These are phyloP conservation scores for Micromesistius poutassou DNA, from an alignment of 2,797 vertebrate species.

Conservation along the genomic window DNA sequence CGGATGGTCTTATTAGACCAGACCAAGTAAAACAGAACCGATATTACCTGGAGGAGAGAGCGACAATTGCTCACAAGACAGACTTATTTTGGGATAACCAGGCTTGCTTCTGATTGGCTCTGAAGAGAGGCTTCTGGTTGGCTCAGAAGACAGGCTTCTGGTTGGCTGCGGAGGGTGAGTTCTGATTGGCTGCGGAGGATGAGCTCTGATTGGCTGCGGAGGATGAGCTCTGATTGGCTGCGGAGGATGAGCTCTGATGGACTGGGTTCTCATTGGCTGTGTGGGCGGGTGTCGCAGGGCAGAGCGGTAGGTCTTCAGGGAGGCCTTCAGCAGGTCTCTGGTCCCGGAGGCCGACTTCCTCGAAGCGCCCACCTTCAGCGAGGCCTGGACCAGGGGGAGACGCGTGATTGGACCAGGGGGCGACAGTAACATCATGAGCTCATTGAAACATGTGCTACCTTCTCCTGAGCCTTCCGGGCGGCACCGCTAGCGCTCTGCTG, in stretches of 20 bases:
- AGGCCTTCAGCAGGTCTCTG: constrained; percentile 42
- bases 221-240: constrained; percentile 22
- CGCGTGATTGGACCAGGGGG: constrained; percentile 16
- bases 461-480: not conserved
- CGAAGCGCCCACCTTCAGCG: constrained; percentile 45
- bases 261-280: constrained; percentile 15
- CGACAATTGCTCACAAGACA: constrained; percentile 43
- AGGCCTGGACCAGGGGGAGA: constrained; percentile 40
- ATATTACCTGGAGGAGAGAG: constrained; percentile 68
- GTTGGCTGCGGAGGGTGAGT: constrained; percentile 5
- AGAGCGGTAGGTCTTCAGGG: constrained; percentile 18
- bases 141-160: too few species aligned
- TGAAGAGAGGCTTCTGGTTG: not conserved
- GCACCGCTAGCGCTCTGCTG: not conserved
- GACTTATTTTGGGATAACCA: not conserved
- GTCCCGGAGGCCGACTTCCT: constrained; percentile 25
- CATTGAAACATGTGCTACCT: not conserved
- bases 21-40: not conserved
- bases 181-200: constrained; percentile 8
- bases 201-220: constrained; percentile 17
- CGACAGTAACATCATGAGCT: not conserved
- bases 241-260: constrained; percentile 20
- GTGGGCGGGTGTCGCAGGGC: constrained; percentile 20
- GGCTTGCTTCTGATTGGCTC: too few species aligned
- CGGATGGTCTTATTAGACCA: too few species aligned